phyloP scores from a whole-genome alignment of 2,113 vertebrate genomes.

The Nothoprocta perdicaria region DNA sequence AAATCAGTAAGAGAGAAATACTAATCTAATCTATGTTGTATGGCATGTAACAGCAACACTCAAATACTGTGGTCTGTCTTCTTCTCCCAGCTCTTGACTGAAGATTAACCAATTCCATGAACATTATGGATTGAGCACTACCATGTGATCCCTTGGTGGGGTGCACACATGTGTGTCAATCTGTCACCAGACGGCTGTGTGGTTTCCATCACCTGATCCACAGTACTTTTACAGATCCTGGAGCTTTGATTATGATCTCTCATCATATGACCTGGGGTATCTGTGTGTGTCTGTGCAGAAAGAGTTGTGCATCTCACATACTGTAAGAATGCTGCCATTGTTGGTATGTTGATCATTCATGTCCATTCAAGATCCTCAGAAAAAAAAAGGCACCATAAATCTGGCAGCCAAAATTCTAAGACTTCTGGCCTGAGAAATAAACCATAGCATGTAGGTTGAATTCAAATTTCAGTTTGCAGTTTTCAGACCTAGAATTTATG shows the following conservation, averaged over 20 bases:
- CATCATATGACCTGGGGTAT: neutral
- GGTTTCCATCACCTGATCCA: neutral
- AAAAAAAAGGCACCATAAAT: neutral
- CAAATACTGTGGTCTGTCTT: fast-evolving
- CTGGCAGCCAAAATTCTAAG: neutral
- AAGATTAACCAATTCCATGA: neutral
- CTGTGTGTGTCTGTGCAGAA: fast-evolving
- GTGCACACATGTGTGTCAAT: fast-evolving
- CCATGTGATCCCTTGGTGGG: neutral
- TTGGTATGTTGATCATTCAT: neutral
- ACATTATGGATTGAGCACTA: neutral
- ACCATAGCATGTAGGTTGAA: neutral
- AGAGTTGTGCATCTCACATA: fast-evolving
- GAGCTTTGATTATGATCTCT: neutral
- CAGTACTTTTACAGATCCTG: fast-evolving
- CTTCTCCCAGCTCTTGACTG: neutral
- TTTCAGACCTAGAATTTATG: too few species aligned
- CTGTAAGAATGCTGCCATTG: fast-evolving
- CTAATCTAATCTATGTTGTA: neutral
- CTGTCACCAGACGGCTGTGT: fast-evolving
- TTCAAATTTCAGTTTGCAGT: neutral
- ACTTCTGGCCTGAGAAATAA: neutral
- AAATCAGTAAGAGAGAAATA: neutral
- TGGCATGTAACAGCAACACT: fast-evolving
- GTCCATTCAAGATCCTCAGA: neutral